These are phyloP conservation scores for Florisuga fusca DNA, from an alignment of 2,797 vertebrate genomes.

Conservation along the genomic window DNA sequence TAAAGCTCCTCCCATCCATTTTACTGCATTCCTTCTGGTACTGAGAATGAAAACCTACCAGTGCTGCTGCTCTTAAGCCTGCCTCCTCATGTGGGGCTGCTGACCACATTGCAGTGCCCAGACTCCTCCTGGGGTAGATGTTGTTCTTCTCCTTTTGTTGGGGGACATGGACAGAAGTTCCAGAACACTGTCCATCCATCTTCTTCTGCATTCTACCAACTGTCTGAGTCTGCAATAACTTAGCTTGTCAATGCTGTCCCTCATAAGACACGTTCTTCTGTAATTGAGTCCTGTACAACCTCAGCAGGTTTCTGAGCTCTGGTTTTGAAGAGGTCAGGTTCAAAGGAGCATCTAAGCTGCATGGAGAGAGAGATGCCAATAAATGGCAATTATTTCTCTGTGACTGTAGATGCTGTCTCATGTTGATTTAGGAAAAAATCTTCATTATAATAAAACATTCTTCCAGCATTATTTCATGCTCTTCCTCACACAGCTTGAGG, in stretches of 20 bases:
- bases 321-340: constrained; percentile 15
- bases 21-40: neutral
- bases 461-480: neutral
- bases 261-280: neutral
- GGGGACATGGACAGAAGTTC: neutral
- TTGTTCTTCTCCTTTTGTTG: neutral
- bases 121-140: fast-evolving
- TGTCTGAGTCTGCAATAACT: neutral
- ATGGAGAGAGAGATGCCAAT: neutral
- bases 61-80: neutral
- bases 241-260: neutral
- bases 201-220: neutral
- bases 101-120: neutral
- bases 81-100: neutral
- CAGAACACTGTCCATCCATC: neutral
- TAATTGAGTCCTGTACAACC: neutral
- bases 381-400: neutral
- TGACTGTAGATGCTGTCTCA: neutral
- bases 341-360: neutral
- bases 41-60: neutral
- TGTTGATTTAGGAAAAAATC: neutral
- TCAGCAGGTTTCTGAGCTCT: constrained; percentile 2
- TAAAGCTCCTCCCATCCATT: neutral
- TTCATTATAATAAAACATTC: neutral
- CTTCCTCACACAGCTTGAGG: neutral